phyloP scores from a whole-genome alignment of 2,113 vertebrate species.

The Nerophis lumbriciformis region DNA sequence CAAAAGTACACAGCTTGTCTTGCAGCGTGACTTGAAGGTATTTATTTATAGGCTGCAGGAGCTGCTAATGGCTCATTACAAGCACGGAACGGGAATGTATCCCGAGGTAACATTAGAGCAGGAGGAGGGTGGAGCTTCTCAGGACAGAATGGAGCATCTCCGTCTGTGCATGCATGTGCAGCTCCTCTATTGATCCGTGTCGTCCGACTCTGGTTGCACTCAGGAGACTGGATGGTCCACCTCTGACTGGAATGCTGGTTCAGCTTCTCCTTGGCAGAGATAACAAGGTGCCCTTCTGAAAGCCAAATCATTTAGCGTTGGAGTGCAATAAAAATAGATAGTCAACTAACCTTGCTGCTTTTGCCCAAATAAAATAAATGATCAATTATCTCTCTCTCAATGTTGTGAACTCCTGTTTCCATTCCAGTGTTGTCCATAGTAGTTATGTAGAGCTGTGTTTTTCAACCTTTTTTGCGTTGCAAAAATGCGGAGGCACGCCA shows the following conservation, averaged over 20 bases:
- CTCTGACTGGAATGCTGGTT: conserved; percentile 39
- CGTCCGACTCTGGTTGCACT: conserved; percentile 56
- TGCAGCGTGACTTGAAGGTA: conserved; percentile 26
- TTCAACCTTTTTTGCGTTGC: too few relatives aligned
- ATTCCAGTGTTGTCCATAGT: too few relatives aligned
- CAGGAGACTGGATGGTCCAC: conserved; percentile 44
- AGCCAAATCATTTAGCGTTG: not conserved
- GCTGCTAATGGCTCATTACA: conserved; percentile 35
- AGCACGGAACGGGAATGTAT: conserved; percentile 29
- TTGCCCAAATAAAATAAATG: too few relatives aligned
- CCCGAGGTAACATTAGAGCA: conserved; percentile 46
- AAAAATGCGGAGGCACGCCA: too few relatives aligned
- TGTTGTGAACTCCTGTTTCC: too few relatives aligned
- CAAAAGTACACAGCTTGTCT: conserved; percentile 6
- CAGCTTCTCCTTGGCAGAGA: conserved; percentile 27
- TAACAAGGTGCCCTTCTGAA: not conserved
- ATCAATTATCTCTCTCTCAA: too few relatives aligned
- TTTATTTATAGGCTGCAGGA: conserved; percentile 49
- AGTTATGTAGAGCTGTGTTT: too few relatives aligned
- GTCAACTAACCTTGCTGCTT: too few relatives aligned
- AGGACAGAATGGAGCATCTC: conserved; percentile 56
- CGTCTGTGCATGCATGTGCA: conserved; percentile 39
- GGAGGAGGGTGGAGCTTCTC: conserved; percentile 44
- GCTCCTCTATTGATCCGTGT: conserved; percentile 64
- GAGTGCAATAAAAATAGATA: too few relatives aligned